Percentiles rank a stretch among this genome's conserved stretches.
Evolutionary conservation across 2,797 vertebrate genomes (phyloP).

Genomic region (Etheostoma perlongum): DNA sequence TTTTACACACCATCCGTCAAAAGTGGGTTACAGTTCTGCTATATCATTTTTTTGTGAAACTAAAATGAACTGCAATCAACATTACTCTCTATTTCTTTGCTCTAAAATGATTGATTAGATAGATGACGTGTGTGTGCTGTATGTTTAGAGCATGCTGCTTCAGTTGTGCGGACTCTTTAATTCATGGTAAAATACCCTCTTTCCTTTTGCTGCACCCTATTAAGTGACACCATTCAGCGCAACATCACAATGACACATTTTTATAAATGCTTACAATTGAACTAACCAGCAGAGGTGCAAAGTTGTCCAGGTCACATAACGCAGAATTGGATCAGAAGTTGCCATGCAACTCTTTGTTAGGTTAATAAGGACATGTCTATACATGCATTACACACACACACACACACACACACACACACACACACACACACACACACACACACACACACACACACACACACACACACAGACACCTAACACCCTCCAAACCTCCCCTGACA

Average conservation of each 20-base stretch:
- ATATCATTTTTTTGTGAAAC: neutral
- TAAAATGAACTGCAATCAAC: neutral
- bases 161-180: neutral
- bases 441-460: neutral
- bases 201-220: conserved; percentile 17
- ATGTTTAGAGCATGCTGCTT: neutral
- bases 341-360: conserved; percentile 43
- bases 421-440: too few relatives aligned
- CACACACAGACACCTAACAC: conserved; percentile 35
- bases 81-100: neutral
- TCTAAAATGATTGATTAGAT: neutral
- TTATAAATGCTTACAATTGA: conserved; percentile 36
- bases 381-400: too few relatives aligned
- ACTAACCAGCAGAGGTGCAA: conserved; percentile 15
- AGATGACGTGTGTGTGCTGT: neutral
- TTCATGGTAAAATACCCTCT: conserved; percentile 24
- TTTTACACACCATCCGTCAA: neutral
- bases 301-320: conserved; percentile 39
- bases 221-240: conserved; percentile 20
- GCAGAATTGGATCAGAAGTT: conserved; percentile 32
- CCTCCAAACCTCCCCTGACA: conserved; percentile 59
- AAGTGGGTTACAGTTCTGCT: neutral
- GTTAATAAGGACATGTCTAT: conserved; percentile 42
- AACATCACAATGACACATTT: conserved; percentile 26
- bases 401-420: too few relatives aligned